Evolutionary conservation across 2,797 vertebrate species (phyloP), one percentile per base, ranked within the genome.

Genomic region (Sebastes hopkinsi): DNA sequence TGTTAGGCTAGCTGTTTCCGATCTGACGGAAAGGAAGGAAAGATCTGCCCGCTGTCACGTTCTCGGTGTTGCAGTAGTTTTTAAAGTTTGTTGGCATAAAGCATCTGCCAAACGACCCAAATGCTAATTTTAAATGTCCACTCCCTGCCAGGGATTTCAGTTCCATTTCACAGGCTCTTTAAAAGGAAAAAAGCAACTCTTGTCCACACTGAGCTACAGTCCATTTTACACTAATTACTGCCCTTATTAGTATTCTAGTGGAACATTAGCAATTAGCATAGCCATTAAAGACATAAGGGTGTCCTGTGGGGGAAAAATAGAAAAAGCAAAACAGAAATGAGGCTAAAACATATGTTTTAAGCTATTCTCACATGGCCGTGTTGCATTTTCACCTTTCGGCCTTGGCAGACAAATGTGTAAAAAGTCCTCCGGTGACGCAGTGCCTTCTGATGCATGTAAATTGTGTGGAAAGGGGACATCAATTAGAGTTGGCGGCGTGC

Each of bases 191-290:
- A 81, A 77, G 77, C 32, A 77, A 72, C 73, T 81, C 74, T 59
- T 66, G 80, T 87, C 83, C 78, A 80, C 58, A 46, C 74, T 75
- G 73, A 91, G 69, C 83, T 87, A 36, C 81, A 84, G 89, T 84
- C 87, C 84, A 82, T 81, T 72, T 81, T 82, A 71, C 79, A 73
- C 83, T 93, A 91, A 92, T 93, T 88, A 89, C 80, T 62, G 29
- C 56, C 77, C 82, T 88, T 89, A 94, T 94, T 94, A 92, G 91
- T 90, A 94, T 93, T 92, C 91, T 72, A 73, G 80, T 82, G 85
- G 80, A 86, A 87, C 79, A 82, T 82, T 76, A 82, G 77, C 81
- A 83, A 91, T 94, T 94, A 92, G 83, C 84, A 82, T 88, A 87
- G 75, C 80, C 87, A 88, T 92, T 92, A 92, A 86, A 86, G 72